Base-by-base conservation (phyloP, 2,888 invertebrate species). In the Hyles lineata region DNA sequence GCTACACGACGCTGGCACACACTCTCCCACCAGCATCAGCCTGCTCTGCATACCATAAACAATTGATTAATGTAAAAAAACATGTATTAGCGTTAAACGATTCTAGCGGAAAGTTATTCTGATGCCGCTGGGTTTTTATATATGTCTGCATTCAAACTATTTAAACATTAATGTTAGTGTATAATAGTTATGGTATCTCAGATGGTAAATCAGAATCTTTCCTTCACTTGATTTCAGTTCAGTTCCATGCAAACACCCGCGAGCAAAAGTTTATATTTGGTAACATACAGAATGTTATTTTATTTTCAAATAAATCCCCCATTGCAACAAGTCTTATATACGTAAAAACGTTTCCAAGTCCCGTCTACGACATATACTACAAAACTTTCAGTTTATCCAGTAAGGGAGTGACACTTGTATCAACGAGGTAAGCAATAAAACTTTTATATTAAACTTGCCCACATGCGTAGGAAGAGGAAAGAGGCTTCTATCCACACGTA, bases 21-120 rank as follows among this genome's bases (percentile, higher is more conserved):
- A 98, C 84, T 97, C 96, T 11, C 97, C 98, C 72, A 97, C 91
- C 85, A 96, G 95, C 80, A 97, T 90, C 82, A 96, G 93, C 76
- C 97, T 95, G 76, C 96, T 95, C 97, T 97, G 91, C 69, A 82
- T 74, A 76, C 17, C 17, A 55, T 9, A 62, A 70, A 74, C 8
- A 74, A 7, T 9, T 32, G 25, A 62, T 61, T 43, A 60, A 17
- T 32, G 43, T 35, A 15, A 60, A 25, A 21, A 35, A n/a, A 29
- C 19, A 17, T 32, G 23, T 8, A 60, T n/a, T 23, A 3, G 29
- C 5, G 29, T 29, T 29, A 29, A n/a, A n/a, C n/a, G n/a, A n/a
- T n/a, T n/a, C n/a, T 25, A n/a, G 11, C 19, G 29, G n/a, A 32
- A 63, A 32, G 7, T 8, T 35, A 35, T 35, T 35, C 8, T 35